Base-by-base conservation (phyloP, 2,888 invertebrate species). In the Cosmia trapezina region DNA sequence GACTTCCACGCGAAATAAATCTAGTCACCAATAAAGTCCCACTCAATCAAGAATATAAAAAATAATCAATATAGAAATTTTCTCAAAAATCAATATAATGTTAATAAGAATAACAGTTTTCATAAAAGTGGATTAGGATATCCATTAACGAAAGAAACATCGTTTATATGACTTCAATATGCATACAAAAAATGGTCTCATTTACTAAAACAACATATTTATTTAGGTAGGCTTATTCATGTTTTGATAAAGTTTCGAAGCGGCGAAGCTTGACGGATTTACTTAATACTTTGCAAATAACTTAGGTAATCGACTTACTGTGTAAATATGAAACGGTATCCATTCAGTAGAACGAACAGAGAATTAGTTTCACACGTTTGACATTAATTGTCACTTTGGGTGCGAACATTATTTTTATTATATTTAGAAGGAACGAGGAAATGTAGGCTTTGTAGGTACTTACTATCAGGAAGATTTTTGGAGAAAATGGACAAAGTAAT, bases 171-270 rank as follows among this genome's bases (percentile, higher is more conserved):
- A 72, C 22, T 73, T 60, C 19, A 43, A 51, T 59, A 57, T 19
- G 45, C 22, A 71, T 45, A 57, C 17, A 37, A 68, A 74, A 73
- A 57, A 45, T 53, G 0, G 37, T 43, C 78, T 70, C 49, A 57
- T 57, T 62, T 45, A n/a, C n/a, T n/a, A n/a, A n/a, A 37, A 33
- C 53, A 57, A 71, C 37, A 22, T 61, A 37, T 76, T 76, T 70
- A 60, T 81, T 66, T 81, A 70, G 65, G 65, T 70, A 63, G 53
- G 76, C 47, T 59, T 54, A 60, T 47, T 59, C 57, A 17, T 81
- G 41, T 70, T 76, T 66, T 59, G 14, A 51, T 54, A 70, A 66
- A 76, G 51, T 63, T 73, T 81, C 17, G 12, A 59, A 62, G 5
- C 61, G 37, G 47, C 19, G n/a, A 65, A 59, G 14, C 62, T 62